A percentile compares a stretch with the other conserved stretches of the same genome.
Evolutionary conservation across 2,888 invertebrate genomes (phyloP).

Genomic region (Sarcophaga rosellei): DNA sequence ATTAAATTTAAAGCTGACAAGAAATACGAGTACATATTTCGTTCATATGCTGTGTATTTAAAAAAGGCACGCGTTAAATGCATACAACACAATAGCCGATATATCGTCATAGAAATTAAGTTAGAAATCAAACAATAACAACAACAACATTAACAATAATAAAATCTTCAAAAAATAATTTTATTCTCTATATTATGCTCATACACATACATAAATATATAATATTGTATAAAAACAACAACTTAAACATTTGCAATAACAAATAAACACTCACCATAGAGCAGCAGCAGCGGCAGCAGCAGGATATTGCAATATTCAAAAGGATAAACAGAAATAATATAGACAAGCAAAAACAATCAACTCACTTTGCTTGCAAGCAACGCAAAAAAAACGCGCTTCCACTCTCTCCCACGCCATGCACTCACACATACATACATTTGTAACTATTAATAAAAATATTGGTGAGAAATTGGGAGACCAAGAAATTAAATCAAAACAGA

Average conservation of each 20-base stretch:
- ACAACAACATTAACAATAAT: conserved; percentile 20
- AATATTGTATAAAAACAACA: conserved; percentile 31
- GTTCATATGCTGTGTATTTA: not conserved
- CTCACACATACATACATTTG: conserved; percentile 12
- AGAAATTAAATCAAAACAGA: not conserved
- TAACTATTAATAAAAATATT: conserved; percentile 19
- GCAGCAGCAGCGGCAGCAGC: conserved; percentile 21
- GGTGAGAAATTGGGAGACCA: conserved; percentile 35
- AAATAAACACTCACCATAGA: conserved; percentile 3
- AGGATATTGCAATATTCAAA: conserved; percentile 55
- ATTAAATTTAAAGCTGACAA: conserved; percentile 49
- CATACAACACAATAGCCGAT: conserved; percentile 51
- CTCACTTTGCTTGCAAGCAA: not conserved
- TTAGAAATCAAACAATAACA: conserved; percentile 9
- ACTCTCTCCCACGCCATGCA: not conserved
- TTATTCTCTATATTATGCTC: conserved; percentile 35
- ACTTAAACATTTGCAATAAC: not conserved
- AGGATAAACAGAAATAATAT: conserved; percentile 53
- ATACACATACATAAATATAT: too few relatives aligned
- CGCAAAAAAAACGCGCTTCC: not conserved
- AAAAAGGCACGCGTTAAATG: conserved; percentile 39
- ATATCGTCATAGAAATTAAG: not conserved
- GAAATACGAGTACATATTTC: conserved; percentile 8
- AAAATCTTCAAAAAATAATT: conserved; percentile 54
- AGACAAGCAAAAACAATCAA: conserved; percentile 46